Conservation (phyloP, 1,140 invertebrate genomes). For the Caerostris darwini region DNA sequence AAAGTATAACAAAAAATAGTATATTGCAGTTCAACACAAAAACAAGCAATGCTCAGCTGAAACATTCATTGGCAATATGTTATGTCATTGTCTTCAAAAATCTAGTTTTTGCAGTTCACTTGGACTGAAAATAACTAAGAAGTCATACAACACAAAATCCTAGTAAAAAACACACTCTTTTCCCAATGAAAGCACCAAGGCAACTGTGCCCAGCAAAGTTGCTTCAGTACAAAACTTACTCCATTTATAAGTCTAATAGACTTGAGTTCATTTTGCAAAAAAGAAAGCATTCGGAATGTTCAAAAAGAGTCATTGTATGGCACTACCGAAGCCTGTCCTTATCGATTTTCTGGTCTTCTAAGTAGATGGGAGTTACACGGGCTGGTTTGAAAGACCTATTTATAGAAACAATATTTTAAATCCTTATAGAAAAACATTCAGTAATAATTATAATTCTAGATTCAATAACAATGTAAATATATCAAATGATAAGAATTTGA, state of each 20-base stretch:
- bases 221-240: constrained; percentile 4
- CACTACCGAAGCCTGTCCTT: constrained; percentile 75
- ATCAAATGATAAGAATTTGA: background rate
- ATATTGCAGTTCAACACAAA: too few species aligned
- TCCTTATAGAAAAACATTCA: too few species aligned
- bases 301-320: constrained; percentile 2
- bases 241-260: background rate
- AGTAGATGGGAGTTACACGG: constrained; percentile 81
- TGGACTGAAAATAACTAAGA: too few species aligned
- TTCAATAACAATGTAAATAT: background rate
- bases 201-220: constrained; percentile 44
- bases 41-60: too few species aligned
- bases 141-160: too few species aligned
- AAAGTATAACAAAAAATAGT: too few species aligned
- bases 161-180: background rate
- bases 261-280: constrained; percentile 1
- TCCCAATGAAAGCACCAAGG: background rate
- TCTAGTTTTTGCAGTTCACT: too few species aligned
- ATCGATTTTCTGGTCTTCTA: constrained; percentile 79
- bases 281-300: constrained; percentile 7
- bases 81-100: too few species aligned
- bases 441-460: background rate
- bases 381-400: constrained; percentile 82
- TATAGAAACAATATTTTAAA: too few species aligned
- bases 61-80: too few species aligned